Percentiles rank a stretch among this genome's conserved stretches.
phyloP scores from a whole-genome alignment of 2,797 vertebrate genomes.

The Anableps anableps region DNA sequence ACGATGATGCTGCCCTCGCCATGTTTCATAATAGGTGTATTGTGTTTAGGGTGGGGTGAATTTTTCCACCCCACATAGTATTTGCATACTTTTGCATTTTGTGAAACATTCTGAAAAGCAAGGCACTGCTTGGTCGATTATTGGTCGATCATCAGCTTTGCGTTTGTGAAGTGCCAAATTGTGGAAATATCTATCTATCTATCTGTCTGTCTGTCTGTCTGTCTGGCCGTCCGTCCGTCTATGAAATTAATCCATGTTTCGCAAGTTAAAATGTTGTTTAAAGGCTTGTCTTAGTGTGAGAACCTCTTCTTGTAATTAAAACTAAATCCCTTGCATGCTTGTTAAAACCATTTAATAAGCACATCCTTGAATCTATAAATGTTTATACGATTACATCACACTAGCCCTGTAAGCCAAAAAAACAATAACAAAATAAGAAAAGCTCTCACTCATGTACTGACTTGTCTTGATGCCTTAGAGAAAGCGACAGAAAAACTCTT shows the following conservation, averaged over 20 bases:
- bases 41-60: not conserved
- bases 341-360: constrained; percentile 67
- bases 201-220: no score
- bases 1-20: not conserved
- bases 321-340: constrained; percentile 42
- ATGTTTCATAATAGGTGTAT: not conserved
- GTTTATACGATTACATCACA: constrained; percentile 62
- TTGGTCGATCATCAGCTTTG: no score
- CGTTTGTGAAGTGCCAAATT: not conserved
- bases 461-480: constrained; percentile 30
- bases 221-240: no score
- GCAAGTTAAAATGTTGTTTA: constrained; percentile 27
- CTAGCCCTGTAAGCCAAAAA: constrained; percentile 35
- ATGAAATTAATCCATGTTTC: no score
- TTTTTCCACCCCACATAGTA: not conserved
- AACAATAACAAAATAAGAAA: constrained; percentile 30
- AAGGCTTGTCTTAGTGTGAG: constrained; percentile 50
- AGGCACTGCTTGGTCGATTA: no score
- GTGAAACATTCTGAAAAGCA: not conserved
- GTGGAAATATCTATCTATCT: not conserved
- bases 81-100: not conserved
- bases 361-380: constrained; percentile 62
- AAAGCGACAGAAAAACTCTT: constrained; percentile 3
- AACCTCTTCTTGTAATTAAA: constrained; percentile 65
- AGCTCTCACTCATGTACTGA: constrained; percentile 33